These are phyloP conservation scores for Takifugu flavidus DNA, from an alignment of 2,113 vertebrate species.

Conservation along the genomic window DNA sequence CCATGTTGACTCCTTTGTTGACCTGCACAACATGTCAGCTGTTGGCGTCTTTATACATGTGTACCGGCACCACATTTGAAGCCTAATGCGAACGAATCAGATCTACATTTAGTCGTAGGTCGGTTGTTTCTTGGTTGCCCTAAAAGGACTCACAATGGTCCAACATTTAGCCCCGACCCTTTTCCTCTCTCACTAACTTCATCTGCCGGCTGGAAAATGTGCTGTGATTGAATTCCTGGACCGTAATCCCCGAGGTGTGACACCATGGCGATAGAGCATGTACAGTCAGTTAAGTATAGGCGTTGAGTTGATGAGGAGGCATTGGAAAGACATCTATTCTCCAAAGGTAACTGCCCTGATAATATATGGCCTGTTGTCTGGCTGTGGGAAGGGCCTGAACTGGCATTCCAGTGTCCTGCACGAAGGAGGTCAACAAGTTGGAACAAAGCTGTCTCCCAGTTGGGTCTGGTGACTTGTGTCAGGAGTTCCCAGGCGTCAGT, in stretches of 20 bases:
- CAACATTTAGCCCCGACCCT: constrained; percentile 24
- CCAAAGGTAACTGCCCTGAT: constrained; percentile 59
- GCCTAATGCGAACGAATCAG: constrained; percentile 7
- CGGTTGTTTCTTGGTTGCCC: not conserved
- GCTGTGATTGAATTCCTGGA: constrained; percentile 34
- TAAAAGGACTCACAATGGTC: no score
- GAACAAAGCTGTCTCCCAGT: constrained; percentile 8
- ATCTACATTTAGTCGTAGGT: no score
- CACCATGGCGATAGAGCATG: constrained; percentile 34
- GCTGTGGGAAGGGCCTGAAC: constrained; percentile 48
- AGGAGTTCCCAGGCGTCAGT: no score
- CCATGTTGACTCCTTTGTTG: constrained; percentile 47
- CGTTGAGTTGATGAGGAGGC: constrained; percentile 35
- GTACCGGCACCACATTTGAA: constrained; percentile 1
- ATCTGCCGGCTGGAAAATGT: constrained; percentile 29
- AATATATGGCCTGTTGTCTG: constrained; percentile 60
- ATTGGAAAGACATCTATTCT: constrained; percentile 58
- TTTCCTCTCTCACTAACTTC: constrained; percentile 14
- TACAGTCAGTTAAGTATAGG: constrained; percentile 27
- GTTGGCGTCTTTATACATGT: not conserved
- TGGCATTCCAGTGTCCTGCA: constrained; percentile 39
- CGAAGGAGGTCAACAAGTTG: constrained; percentile 56
- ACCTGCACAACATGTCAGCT: constrained; percentile 27
- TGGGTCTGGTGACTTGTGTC: no score
- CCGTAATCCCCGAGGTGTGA: constrained; percentile 36